Evolutionary conservation across 2,113 vertebrate species (phyloP).

Genomic region (Ariopsis seemanni): DNA sequence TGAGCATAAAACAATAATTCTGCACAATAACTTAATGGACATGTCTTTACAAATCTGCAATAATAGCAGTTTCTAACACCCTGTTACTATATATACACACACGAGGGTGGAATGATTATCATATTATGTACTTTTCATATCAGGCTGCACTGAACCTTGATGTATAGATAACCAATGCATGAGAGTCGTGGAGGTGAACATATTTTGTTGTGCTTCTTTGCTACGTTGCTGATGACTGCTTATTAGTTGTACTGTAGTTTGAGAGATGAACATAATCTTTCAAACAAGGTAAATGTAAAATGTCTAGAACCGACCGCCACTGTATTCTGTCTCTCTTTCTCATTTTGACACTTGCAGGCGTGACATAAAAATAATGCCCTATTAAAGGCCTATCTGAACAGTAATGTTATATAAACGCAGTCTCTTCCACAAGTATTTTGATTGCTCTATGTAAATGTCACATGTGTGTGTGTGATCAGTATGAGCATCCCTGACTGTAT

Average conservation of each 20-base stretch:
- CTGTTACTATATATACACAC: too few species aligned
- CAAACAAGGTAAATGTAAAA: not conserved
- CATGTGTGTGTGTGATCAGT: not conserved
- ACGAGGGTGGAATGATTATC: not conserved
- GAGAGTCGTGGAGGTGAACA: not conserved
- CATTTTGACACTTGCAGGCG: not conserved
- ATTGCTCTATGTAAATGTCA: conserved; percentile 6
- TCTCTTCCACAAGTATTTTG: not conserved
- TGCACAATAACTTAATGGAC: not conserved
- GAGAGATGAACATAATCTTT: conserved; percentile 25
- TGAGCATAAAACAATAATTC: not conserved
- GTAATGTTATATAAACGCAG: conserved; percentile 11
- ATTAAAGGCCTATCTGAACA: not conserved
- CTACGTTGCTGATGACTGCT: conserved; percentile 16
- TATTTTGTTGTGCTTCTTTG: not conserved
- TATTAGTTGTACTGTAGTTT: conserved; percentile 9
- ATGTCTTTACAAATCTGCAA: not conserved
- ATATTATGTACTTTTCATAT: not conserved
- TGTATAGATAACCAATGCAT: not conserved
- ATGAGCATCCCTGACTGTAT: not conserved
- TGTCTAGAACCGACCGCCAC: not conserved
- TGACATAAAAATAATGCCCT: not conserved
- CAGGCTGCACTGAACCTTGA: not conserved
- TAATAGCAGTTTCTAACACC: not conserved
- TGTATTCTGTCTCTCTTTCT: not conserved